phyloP scores from a whole-genome alignment of 2,113 vertebrate genomes.

The Sylvia atricapilla region DNA sequence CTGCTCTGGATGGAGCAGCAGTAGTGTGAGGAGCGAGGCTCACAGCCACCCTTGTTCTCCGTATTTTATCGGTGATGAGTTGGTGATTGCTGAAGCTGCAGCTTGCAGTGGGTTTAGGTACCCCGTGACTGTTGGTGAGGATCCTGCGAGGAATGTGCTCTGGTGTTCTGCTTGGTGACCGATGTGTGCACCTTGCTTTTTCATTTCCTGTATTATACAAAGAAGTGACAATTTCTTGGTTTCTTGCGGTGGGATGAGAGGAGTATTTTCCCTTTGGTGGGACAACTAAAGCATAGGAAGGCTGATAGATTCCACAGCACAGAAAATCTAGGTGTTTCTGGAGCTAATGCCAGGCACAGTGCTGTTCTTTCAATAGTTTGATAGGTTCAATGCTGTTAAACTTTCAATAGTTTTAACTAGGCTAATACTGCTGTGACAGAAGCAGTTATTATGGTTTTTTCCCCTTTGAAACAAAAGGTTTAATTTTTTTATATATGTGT shows the following conservation, averaged over 20 bases:
- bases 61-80: fast-evolving
- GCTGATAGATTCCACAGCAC: fast-evolving
- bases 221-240: background rate
- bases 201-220: fast-evolving
- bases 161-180: background rate
- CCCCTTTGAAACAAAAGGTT: background rate
- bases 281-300: background rate
- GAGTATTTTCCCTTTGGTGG: background rate
- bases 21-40: fast-evolving
- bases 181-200: fast-evolving
- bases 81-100: background rate
- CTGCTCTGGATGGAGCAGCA: fast-evolving
- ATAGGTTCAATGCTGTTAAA: no score
- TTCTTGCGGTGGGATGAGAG: fast-evolving
- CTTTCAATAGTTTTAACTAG: background rate
- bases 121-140: background rate
- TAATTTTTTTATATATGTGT: background rate
- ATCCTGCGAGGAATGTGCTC: no score
- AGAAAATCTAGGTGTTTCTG: background rate
- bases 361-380: no score
- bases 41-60: fast-evolving
- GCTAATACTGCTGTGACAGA: background rate
- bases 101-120: fast-evolving
- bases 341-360: background rate
- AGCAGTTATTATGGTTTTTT: background rate